A percentile compares a stretch with the other conserved stretches of the same genome.
Conservation (phyloP, 2,888 invertebrate genomes). For the Automeris io region DNA sequence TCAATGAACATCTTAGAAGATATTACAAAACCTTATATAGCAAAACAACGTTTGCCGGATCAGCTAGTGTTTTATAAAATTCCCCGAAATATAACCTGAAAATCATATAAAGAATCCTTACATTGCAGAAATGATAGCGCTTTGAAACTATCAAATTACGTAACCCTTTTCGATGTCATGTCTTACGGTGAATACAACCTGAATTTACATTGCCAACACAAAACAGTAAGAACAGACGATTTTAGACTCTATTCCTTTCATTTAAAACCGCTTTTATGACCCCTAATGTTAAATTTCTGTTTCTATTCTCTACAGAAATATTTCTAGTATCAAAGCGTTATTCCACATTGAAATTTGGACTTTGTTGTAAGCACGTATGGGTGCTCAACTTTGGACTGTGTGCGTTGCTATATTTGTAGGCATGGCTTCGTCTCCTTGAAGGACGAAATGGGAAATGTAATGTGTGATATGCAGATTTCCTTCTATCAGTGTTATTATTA, state of each 20-base stretch:
- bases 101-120: background rate
- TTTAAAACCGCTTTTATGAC: background rate
- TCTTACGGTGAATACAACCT: slow-evolving; percentile 1
- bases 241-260: background rate
- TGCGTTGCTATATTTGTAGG: slow-evolving; percentile 4
- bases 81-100: background rate
- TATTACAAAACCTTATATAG: too few species aligned
- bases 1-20: too few species aligned
- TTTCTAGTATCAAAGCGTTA: background rate
- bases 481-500: slow-evolving; percentile 46
- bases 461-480: slow-evolving; percentile 60
- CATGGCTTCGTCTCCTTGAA: slow-evolving; percentile 21
- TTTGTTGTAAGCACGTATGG: background rate
- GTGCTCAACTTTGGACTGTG: background rate
- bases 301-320: background rate
- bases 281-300: background rate
- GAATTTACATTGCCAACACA: background rate
- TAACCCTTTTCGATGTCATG: slow-evolving; percentile 2
- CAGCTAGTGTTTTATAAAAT: background rate
- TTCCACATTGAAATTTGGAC: background rate
- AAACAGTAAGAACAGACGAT: background rate
- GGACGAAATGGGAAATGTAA: slow-evolving; percentile 44
- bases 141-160: slow-evolving; percentile 2
- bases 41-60: too few species aligned
- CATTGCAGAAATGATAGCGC: background rate